A percentile compares a stretch with the other conserved stretches of the same genome.
phyloP scores from a whole-genome alignment of 2,113 vertebrate species.

The Pachycephala philippinensis region DNA sequence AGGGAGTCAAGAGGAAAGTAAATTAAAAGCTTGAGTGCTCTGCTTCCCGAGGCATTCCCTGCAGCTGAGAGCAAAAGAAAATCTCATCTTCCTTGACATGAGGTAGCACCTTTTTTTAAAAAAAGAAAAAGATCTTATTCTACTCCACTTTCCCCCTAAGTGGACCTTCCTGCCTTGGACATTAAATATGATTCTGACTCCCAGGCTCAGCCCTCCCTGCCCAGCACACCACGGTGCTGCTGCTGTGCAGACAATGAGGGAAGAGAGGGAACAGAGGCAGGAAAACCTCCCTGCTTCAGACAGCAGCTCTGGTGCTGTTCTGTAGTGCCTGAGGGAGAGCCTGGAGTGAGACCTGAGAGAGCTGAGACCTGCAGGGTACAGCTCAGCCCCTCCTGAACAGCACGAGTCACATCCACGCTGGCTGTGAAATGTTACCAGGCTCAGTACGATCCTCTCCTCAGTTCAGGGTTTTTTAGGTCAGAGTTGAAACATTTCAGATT shows the following conservation, averaged over 20 bases:
- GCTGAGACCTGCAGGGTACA: background rate
- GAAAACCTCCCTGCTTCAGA: background rate
- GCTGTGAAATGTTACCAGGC: background rate
- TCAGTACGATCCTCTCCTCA: background rate
- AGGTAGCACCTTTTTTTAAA: background rate
- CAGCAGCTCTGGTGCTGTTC: background rate
- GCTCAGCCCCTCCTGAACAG: background rate
- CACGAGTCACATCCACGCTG: fast-evolving
- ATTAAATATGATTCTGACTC: fast-evolving
- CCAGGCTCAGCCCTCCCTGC: background rate
- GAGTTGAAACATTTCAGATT: background rate
- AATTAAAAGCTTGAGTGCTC: conserved; percentile 1
- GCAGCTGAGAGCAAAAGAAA: background rate
- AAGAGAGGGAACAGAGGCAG: background rate
- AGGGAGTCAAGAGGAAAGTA: background rate
- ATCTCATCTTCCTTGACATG: background rate
- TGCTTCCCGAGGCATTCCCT: background rate
- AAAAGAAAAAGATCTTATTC: fast-evolving
- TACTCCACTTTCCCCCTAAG: background rate
- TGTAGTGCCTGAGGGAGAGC: background rate
- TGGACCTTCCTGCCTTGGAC: background rate
- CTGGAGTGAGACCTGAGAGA: background rate
- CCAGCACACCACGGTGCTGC: background rate
- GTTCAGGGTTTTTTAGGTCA: background rate
- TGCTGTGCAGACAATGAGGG: background rate